Evolutionary conservation across 2,113 vertebrate genomes (phyloP), one percentile per base, ranked within the genome.

Genomic region (Ariopsis seemanni): DNA sequence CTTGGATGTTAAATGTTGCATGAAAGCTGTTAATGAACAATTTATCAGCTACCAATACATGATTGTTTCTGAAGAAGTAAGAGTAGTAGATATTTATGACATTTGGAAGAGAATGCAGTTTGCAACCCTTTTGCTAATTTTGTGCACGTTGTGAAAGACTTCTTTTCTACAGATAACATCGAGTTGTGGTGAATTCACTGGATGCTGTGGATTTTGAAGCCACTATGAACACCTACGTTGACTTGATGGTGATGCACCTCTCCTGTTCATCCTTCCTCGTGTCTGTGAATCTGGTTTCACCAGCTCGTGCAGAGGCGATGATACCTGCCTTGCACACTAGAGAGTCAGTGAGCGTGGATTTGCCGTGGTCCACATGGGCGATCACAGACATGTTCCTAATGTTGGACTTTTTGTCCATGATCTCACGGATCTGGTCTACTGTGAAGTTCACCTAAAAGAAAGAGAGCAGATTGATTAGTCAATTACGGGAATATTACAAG

Each of bases 381-480:
- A 93, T 91, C 90, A 93, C 92, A 11, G 92, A 94, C 90, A 91
- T 93, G 79, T 94, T 94, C 88, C 93, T 92, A 86, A 93, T 93
- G 82, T 87, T 91, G 90, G 92, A 90, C 91, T 94, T 94, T 83
- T 93, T 94, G 91, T 91, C 93, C 91, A 91, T 92, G 90, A 94
- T 90, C 69, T 88, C 84, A 57, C n/a, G 9, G 88, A 93, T 93
- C 90, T 93, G 92, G 48, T 92, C 89, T 83, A 88, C 89, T 80
- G 89, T 92, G 80, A 95, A 93, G 91, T 93, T 94, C 91, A 92
- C 91, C 92, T 93, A 77, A 12, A 14, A 7, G n/a, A 79, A 78
- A 86, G 86, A 85, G 20, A 82, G 20, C 67, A 20, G 30, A 58
- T n/a, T 42, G 42, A 42, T 42, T 42, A 42, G 42, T 42, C 0